Evolutionary conservation across 2,888 invertebrate species (phyloP).

Genomic region (Biston betularia): DNA sequence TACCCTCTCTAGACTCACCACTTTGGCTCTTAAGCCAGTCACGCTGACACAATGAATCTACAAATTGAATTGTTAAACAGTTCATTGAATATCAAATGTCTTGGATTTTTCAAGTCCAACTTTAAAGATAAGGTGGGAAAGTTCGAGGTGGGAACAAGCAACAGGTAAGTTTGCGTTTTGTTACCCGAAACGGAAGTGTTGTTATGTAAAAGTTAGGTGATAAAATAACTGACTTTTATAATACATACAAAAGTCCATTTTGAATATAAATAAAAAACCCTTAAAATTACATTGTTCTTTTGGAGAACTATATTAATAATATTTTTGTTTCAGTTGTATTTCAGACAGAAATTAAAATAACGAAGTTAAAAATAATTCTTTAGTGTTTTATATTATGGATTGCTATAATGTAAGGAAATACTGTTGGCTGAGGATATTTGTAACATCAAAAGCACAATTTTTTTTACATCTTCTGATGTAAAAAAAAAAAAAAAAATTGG

Average conservation of each 20-base stretch:
- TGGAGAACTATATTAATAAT: no score
- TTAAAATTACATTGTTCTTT: no score
- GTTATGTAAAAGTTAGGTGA: conserved; percentile 32
- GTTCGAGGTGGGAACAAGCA: conserved; percentile 36
- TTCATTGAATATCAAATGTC: conserved; percentile 42
- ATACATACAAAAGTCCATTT: background rate
- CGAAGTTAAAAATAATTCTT: no score
- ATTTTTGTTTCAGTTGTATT: no score
- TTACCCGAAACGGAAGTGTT: conserved; percentile 44
- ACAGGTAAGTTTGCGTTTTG: conserved; percentile 37
- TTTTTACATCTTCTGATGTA: no score
- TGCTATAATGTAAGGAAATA: no score
- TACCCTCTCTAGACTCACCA: conserved; percentile 84
- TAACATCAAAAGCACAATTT: no score
- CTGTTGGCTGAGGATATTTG: no score
- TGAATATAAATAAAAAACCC: background rate
- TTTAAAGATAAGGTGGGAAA: conserved; percentile 32
- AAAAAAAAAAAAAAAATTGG: no score
- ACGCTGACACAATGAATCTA: conserved; percentile 85
- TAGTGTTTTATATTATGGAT: no score
- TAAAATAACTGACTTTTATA: background rate
- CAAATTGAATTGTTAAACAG: conserved; percentile 63
- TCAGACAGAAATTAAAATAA: no score
- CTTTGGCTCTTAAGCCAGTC: conserved; percentile 84
- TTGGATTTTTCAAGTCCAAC: conserved; percentile 47